Conservation (phyloP, 2,888 invertebrate species). For the Nycteola revayana region DNA sequence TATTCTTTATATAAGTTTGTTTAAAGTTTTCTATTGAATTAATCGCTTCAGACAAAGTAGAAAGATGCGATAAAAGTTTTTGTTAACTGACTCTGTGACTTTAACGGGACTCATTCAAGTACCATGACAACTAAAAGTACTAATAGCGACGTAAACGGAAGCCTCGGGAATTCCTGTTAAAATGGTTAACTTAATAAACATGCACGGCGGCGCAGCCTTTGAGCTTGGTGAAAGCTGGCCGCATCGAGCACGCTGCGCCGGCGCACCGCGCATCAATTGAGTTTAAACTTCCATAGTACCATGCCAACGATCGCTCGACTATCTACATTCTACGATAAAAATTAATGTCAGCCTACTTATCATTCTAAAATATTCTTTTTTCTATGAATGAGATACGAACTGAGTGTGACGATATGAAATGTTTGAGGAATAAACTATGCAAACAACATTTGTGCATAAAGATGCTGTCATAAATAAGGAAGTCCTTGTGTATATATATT, state of each 20-base stretch:
- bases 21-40: too few relatives aligned
- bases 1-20: too few relatives aligned
- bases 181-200: conserved; percentile 76
- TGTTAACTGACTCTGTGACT: conserved; percentile 16
- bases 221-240: conserved; percentile 71
- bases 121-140: conserved; percentile 47
- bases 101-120: conserved; percentile 39
- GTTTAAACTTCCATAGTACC: conserved; percentile 29
- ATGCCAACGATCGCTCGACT: too few relatives aligned
- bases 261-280: conserved; percentile 42
- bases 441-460: too few relatives aligned
- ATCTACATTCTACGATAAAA: too few relatives aligned
- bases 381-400: too few relatives aligned
- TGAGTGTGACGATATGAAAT: too few relatives aligned
- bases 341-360: too few relatives aligned
- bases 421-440: too few relatives aligned
- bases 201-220: conserved; percentile 67
- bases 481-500: too few relatives aligned
- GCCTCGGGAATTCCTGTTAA: conserved; percentile 66
- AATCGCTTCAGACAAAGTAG: conserved; percentile 3
- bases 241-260: conserved; percentile 43
- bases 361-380: too few relatives aligned
- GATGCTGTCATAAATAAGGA: too few relatives aligned
- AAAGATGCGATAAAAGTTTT: conserved; percentile 17
- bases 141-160: conserved; percentile 59